Evolutionary conservation across 2,888 invertebrate species (phyloP), one percentile per base, ranked within the genome.

Genomic region (Cactoblastis cactorum): DNA sequence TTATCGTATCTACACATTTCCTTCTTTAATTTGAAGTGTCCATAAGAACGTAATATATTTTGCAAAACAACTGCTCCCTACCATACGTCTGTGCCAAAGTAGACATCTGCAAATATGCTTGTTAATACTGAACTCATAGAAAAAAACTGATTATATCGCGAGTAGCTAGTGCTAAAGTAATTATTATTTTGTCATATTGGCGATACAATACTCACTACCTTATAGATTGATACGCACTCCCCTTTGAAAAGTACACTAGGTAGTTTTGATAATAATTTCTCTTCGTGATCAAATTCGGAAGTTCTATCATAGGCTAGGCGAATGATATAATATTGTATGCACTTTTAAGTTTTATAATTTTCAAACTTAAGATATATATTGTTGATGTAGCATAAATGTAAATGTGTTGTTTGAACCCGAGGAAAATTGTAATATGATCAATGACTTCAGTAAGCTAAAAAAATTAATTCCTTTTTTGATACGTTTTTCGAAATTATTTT

Each of bases 301-400:
- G 85, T 81, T 82, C 85, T 88, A 87, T 87, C 87, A 87, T 89
- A 89, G 89, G 88, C 80, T 89, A 88, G 88, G 84, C 77, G 77
- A 88, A 87, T 82, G 82, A 77, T 81, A 74, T 81, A 77, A 82
- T 80, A 80, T 77, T 43, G 71, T 83, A 82, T 72, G 72, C 67
- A 74, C 63, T 59, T 70, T 80, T 77, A 55, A 61, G 71, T 77
- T 77, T 62, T 73, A 72, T 76, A 59, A 61, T 81, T 79, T 68
- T 67, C 62, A 69, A 60, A 67, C 59, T 67, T 62, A 63, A 70
- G 70, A 71, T 58, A 55, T 62, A 62, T 56, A 52, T 61, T 59
- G 71, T 71, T 65, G 57, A 65, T 74, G 56, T 65, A 66, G 63
- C 62, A 59, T 28, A 67, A 73, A 71, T 73, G 61, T 65, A 54